Base-by-base conservation (phyloP, 2,888 invertebrate genomes). In the Pediacus dermestoides region DNA sequence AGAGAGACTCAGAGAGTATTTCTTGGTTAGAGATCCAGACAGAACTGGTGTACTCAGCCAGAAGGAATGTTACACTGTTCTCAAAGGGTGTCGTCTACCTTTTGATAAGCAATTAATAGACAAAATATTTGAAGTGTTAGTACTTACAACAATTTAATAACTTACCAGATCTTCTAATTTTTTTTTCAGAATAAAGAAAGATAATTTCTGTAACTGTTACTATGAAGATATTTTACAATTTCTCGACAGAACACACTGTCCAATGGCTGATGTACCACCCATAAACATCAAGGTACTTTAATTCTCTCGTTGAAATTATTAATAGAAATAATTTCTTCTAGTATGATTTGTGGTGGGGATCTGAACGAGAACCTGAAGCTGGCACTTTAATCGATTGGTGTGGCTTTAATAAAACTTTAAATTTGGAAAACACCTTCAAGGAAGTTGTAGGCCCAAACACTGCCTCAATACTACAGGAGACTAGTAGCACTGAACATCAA, bases 181-280 rank as follows among this genome's bases (percentile, higher is more conserved):
- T 10, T 33, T 42, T 60, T 61, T 23, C 52, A 82, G 23, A 13
- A 64, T 85, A 28, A 67, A 72, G n/a, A 80, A 75, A 52, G 83
- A 85, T 47, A 77, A 78, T 1, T 67, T 79, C 12, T 80, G 80
- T 37, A 76, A 80, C 52, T 71, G 88, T 21, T 73, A 75, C 36
- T 83, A 81, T 42, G 74, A 78, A 1, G 85, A 88, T 58, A 69
- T 90, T 37, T 62, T 89, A 53, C 63, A 72, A 23, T 88, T 88
- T 60, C 64, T 90, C 39, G 81, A 89, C 63, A 78, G 82, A 55
- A 76, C 75, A 57, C 74, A 76, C 7, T 71, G 74, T 52, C 75
- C 75, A 1, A 61, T 71, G 37, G 53, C 70, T 13, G 74, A 74
- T 23, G 66, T 70, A 2, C 55, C 62, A 40, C 78, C 77, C 4